A percentile compares a stretch with the other conserved stretches of the same genome.
Conservation (phyloP, 2,113 vertebrate species). For the Nycticebus coucang region DNA sequence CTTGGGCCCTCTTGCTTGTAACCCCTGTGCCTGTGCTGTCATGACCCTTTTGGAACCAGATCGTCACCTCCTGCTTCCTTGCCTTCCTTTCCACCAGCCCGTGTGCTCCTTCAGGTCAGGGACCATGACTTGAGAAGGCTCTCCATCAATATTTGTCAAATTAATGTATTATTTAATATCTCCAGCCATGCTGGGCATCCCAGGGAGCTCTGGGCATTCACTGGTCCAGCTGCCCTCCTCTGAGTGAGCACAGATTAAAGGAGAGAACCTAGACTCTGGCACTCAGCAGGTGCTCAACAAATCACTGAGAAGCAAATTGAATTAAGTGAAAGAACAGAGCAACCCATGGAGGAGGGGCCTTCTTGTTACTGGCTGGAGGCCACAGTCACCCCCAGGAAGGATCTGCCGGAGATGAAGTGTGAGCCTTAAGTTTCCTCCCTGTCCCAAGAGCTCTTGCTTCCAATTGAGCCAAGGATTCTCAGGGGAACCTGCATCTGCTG, state of each 20-base stretch:
- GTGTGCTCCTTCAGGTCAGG: not conserved
- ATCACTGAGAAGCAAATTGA: not conserved
- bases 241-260: not conserved
- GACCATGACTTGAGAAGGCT: fast-evolving
- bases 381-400: too few species aligned
- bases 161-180: not conserved
- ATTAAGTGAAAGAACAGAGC: not conserved
- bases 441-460: fast-evolving
- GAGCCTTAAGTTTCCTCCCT: not conserved
- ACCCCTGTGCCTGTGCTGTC: fast-evolving
- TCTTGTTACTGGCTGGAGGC: not conserved
- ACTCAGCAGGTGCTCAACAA: not conserved
- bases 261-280: fast-evolving
- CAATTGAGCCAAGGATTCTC: not conserved
- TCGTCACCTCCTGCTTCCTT: not conserved
- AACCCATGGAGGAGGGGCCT: fast-evolving
- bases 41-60: not conserved
- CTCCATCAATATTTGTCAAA: fast-evolving
- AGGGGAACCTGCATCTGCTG: fast-evolving
- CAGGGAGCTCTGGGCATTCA: not conserved
- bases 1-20: fast-evolving
- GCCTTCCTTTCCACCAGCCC: not conserved
- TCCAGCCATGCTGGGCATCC: fast-evolving
- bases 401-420: fast-evolving
- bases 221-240: not conserved